phyloP scores from a whole-genome alignment of 2,888 invertebrate genomes.

The Lochmaea crataegi region DNA sequence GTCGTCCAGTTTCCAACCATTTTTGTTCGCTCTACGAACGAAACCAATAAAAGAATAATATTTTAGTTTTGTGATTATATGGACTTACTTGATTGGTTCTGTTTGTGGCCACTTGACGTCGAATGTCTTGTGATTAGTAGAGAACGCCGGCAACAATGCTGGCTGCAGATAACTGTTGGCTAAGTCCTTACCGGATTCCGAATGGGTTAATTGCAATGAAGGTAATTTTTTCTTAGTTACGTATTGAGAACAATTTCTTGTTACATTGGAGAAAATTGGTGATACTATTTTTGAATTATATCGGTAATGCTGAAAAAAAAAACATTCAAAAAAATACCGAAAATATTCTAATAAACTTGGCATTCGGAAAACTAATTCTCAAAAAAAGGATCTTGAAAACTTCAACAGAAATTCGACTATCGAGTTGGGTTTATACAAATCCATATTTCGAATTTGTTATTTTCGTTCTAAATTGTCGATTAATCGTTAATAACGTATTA shows the following conservation, averaged over 20 bases:
- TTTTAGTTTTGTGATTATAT: background rate
- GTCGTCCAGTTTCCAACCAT: too few species aligned
- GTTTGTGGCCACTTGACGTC: background rate
- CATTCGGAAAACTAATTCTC: background rate
- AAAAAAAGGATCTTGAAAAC: background rate
- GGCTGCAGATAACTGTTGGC: constrained; percentile 3
- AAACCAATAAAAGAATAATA: too few species aligned
- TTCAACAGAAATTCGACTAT: too few species aligned
- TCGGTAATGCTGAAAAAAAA: constrained; percentile 3
- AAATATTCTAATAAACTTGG: too few species aligned
- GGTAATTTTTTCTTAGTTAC: constrained; percentile 2
- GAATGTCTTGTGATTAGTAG: background rate
- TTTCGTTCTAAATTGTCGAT: too few species aligned
- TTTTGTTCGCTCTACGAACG: too few species aligned
- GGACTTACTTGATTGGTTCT: background rate
- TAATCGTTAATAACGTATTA: background rate
- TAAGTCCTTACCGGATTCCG: background rate
- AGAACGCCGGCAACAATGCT: background rate
- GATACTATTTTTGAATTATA: background rate
- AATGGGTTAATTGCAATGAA: background rate
- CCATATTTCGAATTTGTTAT: too few species aligned
- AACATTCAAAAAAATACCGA: background rate
- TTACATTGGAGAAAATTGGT: background rate
- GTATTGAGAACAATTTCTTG: background rate
- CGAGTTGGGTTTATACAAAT: too few species aligned